Evolutionary conservation across 2,797 vertebrate genomes (phyloP).

Genomic region (Sebastes diploproa): DNA sequence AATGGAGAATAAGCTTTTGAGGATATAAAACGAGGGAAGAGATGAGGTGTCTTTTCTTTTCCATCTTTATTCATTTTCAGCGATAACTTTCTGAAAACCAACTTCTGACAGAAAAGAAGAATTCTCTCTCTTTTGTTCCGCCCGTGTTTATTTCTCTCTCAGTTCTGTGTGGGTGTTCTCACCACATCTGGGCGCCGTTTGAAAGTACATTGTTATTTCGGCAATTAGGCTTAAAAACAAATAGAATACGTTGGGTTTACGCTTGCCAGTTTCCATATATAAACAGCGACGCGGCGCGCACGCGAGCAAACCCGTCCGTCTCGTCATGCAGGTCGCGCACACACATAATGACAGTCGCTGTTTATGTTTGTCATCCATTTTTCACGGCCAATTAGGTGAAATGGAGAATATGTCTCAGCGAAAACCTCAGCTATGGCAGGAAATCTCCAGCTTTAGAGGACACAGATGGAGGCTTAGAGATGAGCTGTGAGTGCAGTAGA

Average conservation of each 20-base stretch:
- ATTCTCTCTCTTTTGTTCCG: not conserved
- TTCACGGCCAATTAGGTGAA: slow-evolving; percentile 72
- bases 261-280: slow-evolving; percentile 39
- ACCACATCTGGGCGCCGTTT: slow-evolving; percentile 70
- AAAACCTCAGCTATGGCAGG: slow-evolving; percentile 46
- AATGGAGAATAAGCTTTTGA: slow-evolving; percentile 3
- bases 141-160: not conserved
- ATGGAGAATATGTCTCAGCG: slow-evolving; percentile 51
- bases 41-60: not conserved
- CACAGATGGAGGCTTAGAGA: slow-evolving; percentile 21
- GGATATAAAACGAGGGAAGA: not conserved
- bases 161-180: slow-evolving; percentile 58
- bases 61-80: not conserved
- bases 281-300: slow-evolving; percentile 19
- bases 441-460: slow-evolving; percentile 38
- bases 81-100: slow-evolving; percentile 25
- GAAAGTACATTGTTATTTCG: slow-evolving; percentile 73
- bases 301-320: not conserved
- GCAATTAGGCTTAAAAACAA: slow-evolving; percentile 71
- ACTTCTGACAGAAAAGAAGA: not conserved
- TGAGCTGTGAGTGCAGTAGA: slow-evolving; percentile 18
- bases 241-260: slow-evolving; percentile 53
- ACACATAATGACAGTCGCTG: slow-evolving; percentile 49
- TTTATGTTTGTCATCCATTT: slow-evolving; percentile 76
- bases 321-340: slow-evolving; percentile 14